Percentiles rank a stretch among this genome's conserved stretches.
These are phyloP conservation scores for Manis crassicaudata DNA, from an alignment of 2,797 vertebrate genomes.

Conservation along the genomic window DNA sequence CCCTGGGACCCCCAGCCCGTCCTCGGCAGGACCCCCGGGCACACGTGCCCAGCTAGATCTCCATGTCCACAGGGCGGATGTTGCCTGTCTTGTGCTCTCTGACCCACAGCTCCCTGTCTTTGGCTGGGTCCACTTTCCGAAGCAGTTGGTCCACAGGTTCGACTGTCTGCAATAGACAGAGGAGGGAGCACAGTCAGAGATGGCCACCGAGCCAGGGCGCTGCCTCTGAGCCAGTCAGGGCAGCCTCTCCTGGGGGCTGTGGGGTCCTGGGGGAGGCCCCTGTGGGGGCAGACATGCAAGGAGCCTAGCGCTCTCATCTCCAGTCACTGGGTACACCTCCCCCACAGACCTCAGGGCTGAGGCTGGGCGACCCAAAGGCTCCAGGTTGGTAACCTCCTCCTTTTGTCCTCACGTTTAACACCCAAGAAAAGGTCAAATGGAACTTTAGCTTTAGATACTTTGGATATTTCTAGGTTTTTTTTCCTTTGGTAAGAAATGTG, in stretches of 20 bases:
- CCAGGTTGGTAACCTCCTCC: not conserved
- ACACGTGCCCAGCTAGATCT: slow-evolving; percentile 89
- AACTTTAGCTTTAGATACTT: not conserved
- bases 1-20: not conserved
- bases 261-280: not conserved
- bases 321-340: too few relatives aligned
- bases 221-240: not conserved
- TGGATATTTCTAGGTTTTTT: not conserved
- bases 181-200: slow-evolving; percentile 43
- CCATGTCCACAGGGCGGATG: slow-evolving; percentile 95
- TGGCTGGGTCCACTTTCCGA: slow-evolving; percentile 94
- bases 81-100: slow-evolving; percentile 96
- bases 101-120: slow-evolving; percentile 98
- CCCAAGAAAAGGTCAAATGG: not conserved
- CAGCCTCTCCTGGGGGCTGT: not conserved
- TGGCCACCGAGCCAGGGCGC: not conserved
- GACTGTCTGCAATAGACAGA: slow-evolving; percentile 91
- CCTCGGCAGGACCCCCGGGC: slow-evolving; percentile 61
- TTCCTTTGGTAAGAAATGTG: not conserved
- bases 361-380: not conserved
- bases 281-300: fast-evolving
- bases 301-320: not conserved
- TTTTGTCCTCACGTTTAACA: not conserved
- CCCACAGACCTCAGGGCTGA: not conserved
- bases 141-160: slow-evolving; percentile 98